Conservation (phyloP, 2,797 vertebrate species). For the Manis pentadactyla region DNA sequence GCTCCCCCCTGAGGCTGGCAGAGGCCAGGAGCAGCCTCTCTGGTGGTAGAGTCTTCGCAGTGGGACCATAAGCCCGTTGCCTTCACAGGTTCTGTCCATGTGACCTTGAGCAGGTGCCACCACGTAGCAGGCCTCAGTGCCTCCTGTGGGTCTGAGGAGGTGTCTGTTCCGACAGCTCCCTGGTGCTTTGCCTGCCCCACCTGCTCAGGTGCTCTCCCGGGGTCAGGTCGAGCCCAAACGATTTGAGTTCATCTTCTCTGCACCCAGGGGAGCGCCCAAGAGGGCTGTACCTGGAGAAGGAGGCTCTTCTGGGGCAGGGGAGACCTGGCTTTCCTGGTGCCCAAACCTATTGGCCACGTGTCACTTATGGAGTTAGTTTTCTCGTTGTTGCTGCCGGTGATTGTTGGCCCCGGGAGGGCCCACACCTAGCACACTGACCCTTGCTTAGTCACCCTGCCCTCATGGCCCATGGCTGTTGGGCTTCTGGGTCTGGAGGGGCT, state of each 20-base stretch:
- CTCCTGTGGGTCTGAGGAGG: not conserved
- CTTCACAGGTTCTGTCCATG: not conserved
- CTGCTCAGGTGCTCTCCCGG: not conserved
- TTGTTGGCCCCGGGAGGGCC: not conserved
- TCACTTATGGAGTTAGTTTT: not conserved
- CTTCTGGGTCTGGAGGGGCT: not conserved
- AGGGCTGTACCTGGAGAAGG: not conserved
- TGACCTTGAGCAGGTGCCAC: not conserved
- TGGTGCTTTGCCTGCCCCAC: not conserved
- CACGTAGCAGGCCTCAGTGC: rapidly evolving
- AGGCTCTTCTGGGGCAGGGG: not conserved
- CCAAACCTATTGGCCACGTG: rapidly evolving
- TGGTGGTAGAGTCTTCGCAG: not conserved
- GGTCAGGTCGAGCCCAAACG: not conserved
- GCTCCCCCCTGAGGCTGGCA: not conserved
- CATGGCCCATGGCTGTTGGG: not conserved
- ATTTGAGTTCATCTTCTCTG: not conserved
- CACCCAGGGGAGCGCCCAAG: too few species aligned
- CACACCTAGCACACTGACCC: not conserved
- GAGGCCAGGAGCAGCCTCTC: not conserved
- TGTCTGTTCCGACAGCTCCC: not conserved
- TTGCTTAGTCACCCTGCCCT: not conserved
- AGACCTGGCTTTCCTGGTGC: not conserved
- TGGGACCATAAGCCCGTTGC: not conserved
- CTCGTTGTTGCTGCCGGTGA: not conserved